A percentile compares a stretch with the other conserved stretches of the same genome.
Conservation (phyloP, 2,113 vertebrate species). For the Xyliphius kryptos region DNA sequence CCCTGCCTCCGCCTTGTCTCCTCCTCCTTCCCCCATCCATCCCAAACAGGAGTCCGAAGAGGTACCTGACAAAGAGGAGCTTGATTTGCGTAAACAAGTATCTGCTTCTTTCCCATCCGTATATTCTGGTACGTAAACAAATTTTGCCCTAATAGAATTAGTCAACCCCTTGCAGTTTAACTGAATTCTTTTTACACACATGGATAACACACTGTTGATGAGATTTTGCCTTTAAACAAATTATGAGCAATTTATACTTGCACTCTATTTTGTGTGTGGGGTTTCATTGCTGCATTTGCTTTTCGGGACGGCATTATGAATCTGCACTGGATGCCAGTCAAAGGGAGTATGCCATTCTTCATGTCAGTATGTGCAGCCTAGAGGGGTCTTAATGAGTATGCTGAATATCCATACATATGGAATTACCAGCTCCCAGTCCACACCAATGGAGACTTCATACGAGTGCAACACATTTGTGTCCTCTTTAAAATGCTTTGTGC, state of each 20-base stretch:
- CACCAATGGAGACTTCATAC: slow-evolving; percentile 33
- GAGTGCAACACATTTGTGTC: slow-evolving; percentile 31
- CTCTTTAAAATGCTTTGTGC: slow-evolving; percentile 22
- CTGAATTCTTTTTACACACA: no score
- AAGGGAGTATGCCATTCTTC: slow-evolving; percentile 16
- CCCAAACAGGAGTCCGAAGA: slow-evolving; percentile 77
- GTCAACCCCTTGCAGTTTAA: no score
- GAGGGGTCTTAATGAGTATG: slow-evolving; percentile 40
- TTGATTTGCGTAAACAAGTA: slow-evolving; percentile 68
- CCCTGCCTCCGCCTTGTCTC: slow-evolving; percentile 60
- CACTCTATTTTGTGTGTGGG: no score
- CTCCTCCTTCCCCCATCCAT: slow-evolving; percentile 66
- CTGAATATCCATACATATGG: slow-evolving; percentile 41
- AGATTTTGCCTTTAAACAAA: no score
- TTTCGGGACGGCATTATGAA: slow-evolving; percentile 20
- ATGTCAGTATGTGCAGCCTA: slow-evolving; percentile 32
- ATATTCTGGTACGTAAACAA: slow-evolving; percentile 76
- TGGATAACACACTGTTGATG: no score
- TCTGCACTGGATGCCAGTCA: slow-evolving; percentile 18
- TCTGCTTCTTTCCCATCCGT: slow-evolving; percentile 69
- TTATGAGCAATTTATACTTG: no score
- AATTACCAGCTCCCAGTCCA: slow-evolving; percentile 45
- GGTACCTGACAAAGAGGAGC: slow-evolving; percentile 68
- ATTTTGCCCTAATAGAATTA: no score
- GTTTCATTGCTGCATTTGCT: slow-evolving; percentile 5